Base-by-base conservation (phyloP, 2,888 invertebrate genomes). In the Drosophila barbarae region DNA sequence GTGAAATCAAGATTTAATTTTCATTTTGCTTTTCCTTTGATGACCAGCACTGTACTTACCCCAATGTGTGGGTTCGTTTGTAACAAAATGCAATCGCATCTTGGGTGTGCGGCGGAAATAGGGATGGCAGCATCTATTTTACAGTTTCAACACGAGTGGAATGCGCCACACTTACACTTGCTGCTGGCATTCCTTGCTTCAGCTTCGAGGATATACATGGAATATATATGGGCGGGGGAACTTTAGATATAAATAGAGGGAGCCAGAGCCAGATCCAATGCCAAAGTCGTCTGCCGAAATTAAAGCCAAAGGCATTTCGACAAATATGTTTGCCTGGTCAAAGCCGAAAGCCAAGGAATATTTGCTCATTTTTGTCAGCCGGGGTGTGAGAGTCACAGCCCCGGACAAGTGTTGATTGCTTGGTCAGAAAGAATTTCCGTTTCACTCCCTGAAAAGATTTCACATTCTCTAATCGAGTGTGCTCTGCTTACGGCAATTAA, bases 131-230 rank as follows among this genome's bases (percentile, higher is more conserved):
- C 68, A 72, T 76, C 77, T 77, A 78, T 81, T 84, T 81, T 84
- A 77, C 81, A 81, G 77, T 77, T 84, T 77, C 58, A 79, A 82
- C 77, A 84, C 77, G 74, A 77, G 71, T 74, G 84, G 82, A 81
- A 81, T 81, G 82, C 72, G 76, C 77, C 77, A 83, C 80, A 84
- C 82, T 81, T 77, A 76, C 81, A 81, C 68, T 77, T 61, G 60
- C 51, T 56, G 52, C 49, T 34, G 61, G 61, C 61, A 61, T 63
- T 63, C 61, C 61, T 44, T 30, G 13, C 55, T 13, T 15, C 34
- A 28, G 41, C 15, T 18, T 34, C 13, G 10, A 66, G 51, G 51
- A 46, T 47, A 28, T 26, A 26, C 26, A 23, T 12, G 30, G 58
- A 32, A 60, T 57, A 46, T 57, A 60, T 68, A 39, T 58, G 47